Conservation (phyloP, 2,888 invertebrate species). For the Hirtodrosophila cameraria region DNA sequence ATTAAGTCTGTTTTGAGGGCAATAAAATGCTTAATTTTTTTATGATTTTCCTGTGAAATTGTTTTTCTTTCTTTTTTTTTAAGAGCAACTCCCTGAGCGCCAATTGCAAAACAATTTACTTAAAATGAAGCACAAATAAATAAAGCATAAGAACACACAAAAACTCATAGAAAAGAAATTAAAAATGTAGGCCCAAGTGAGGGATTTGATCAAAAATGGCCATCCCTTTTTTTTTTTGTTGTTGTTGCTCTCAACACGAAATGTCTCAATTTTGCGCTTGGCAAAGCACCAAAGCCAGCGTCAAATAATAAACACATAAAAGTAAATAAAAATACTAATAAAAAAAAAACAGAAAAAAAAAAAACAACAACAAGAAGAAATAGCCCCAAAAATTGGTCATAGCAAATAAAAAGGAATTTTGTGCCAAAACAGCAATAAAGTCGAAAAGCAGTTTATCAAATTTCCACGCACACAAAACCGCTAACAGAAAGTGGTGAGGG, state of each 20-base stretch:
- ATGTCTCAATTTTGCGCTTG: constrained; percentile 70
- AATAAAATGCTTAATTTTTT: no score
- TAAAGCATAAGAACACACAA: constrained; percentile 33
- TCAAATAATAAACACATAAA: constrained; percentile 79
- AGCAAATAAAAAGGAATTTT: constrained; percentile 63
- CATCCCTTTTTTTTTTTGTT: neutral
- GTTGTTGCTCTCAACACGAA: constrained; percentile 36
- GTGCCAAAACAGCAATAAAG: constrained; percentile 76
- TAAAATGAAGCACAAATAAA: constrained; percentile 29
- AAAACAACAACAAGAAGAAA: constrained; percentile 7
- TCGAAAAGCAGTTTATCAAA: constrained; percentile 80
- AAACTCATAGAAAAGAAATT: constrained; percentile 40
- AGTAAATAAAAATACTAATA: constrained; percentile 76
- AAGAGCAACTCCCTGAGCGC: neutral
- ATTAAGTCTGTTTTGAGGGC: no score
- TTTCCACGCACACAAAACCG: constrained; percentile 58
- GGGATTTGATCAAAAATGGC: neutral
- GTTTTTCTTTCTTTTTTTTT: neutral
- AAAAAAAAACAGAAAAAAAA: constrained; percentile 40
- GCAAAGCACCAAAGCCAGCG: constrained; percentile 55
- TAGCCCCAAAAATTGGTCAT: constrained; percentile 53
- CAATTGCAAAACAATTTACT: constrained; percentile 45
- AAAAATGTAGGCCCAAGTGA: constrained; percentile 37
- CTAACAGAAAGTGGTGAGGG: no score
- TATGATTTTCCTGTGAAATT: no score